Evolutionary conservation across 1,140 invertebrate species (phyloP), one percentile per base, ranked within the genome.

Genomic region (Drosophila chauvacae): DNA sequence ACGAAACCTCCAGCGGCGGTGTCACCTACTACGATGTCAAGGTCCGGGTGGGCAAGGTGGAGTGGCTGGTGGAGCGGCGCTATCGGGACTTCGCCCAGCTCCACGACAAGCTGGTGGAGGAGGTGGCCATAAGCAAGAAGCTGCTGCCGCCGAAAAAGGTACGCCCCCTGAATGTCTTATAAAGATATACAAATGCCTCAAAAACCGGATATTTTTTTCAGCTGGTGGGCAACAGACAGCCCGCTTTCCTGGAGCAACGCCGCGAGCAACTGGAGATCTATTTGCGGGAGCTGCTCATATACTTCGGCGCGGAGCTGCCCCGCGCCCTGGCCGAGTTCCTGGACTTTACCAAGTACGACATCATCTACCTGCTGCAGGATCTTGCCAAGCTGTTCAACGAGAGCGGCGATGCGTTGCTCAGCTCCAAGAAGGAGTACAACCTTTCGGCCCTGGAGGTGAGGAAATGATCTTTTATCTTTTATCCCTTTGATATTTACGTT

Each of bases 71-170:
- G 1, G 95, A 95, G 77, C 96, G 97, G 88, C 94, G 97, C 55
- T 99, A 98, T 92, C 97, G 95, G 88, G 97, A 98, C 79, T 99
- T 99, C 93, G 95, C 95, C 58, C 96, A 97, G 45, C 94, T 99
- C 7, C 96, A 99, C 91, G 96, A 97, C 16, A 96, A 95, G 86
- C 94, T 98, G 9, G 95, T 97, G 80, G 93, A 23, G 5, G 96
- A 97, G 76, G 95, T 97, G 91, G 95, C 96, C 18, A 95, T 98
- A 2, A 94, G 95, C 23, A 97, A 96, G 91, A 97, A 97, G 80
- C 94, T 98, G 60, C 91, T 99, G 14, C 98, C 98, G 18, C 97
- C 97, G 6, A 99, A 99, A 92, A 98, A 98, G 93, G 94, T 98
- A 90, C 78, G 80, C 70, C 73, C 70, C 70, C 66, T 23, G 41